These are phyloP conservation scores for Thamnaconus septentrionalis DNA, from an alignment of 2,113 vertebrate genomes.

Conservation along the genomic window DNA sequence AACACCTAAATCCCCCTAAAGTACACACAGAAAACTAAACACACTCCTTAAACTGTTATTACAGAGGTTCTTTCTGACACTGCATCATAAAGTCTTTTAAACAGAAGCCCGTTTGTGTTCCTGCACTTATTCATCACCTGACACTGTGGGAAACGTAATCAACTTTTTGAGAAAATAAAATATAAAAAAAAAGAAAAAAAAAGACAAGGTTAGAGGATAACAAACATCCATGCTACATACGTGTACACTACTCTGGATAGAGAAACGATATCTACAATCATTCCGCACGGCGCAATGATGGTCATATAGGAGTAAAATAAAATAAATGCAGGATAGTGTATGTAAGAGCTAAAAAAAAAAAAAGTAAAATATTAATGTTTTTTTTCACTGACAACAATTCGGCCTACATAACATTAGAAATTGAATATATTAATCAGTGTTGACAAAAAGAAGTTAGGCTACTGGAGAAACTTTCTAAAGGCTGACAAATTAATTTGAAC, in stretches of 20 bases:
- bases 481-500: conserved; percentile 20
- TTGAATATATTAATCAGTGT: conserved; percentile 55
- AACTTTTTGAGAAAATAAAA: conserved; percentile 46
- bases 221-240: conserved; percentile 47
- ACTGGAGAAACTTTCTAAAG: no score
- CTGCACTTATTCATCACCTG: conserved; percentile 57
- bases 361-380: conserved; percentile 77
- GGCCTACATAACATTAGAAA: conserved; percentile 27
- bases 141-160: conserved; percentile 55
- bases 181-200: neutral
- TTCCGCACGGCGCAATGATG: conserved; percentile 99
- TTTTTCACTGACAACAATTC: conserved; percentile 30
- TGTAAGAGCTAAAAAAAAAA: conserved; percentile 62
- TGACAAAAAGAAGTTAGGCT: conserved; percentile 21
- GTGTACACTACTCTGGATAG: conserved; percentile 84
- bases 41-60: conserved; percentile 40
- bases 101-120: conserved; percentile 59
- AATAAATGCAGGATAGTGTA: conserved; percentile 75
- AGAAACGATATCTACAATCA: conserved; percentile 89
- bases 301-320: conserved; percentile 87
- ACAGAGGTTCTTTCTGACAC: conserved; percentile 38
- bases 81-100: conserved; percentile 42
- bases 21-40: conserved; percentile 45
- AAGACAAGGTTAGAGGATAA: conserved; percentile 59
- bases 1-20: conserved; percentile 52